Base-by-base conservation (phyloP, 2,888 invertebrate genomes). In the Acronicta aceris region DNA sequence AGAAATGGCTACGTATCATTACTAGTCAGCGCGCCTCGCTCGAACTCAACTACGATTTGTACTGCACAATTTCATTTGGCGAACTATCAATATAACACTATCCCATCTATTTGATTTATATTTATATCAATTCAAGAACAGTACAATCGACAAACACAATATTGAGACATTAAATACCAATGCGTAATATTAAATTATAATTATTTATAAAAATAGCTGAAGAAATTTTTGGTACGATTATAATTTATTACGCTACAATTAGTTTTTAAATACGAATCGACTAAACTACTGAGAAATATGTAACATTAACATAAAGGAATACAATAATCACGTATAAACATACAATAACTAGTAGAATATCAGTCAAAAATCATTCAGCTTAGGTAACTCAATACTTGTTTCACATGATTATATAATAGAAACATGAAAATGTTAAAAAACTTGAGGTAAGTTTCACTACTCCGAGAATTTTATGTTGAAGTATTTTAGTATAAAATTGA, bases 1-100 rank as follows among this genome's bases (percentile, higher is more conserved):
- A 85, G 78, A 89, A 88, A 88, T 86, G 86, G 84, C 89, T 89
- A 89, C 83, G 78, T 55, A 67, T 78, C 78, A 78, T 77, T 78
- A 78, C 81, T 84, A 84, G 75, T 72, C 71, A 79, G 74, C 81
- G 74, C 78, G 59, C 76, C 73, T 65, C 71, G 69, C 80, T 79
- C 77, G 77, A 74, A 81, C 74, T 67, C 79, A 74, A 82, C 90
- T 91, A 90, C 85, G 66, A 76, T 91, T 93, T 93, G 93, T 93
- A 93, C 93, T 93, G 89, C 85, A 86, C 83, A 85, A 89, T 88
- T 90, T 86, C 86, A 85, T 87, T 89, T 88, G 89, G 89, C 86
- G 88, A 82, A 68, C 75, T 81, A 73, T 55, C 48, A 63, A 58
- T 59, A 52, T 77, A 67, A 67, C 53, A 56, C 61, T 71, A 74